A percentile compares a stretch with the other conserved stretches of the same genome.
phyloP scores from a whole-genome alignment of 2,113 vertebrate species.

The Salvator merianae region DNA sequence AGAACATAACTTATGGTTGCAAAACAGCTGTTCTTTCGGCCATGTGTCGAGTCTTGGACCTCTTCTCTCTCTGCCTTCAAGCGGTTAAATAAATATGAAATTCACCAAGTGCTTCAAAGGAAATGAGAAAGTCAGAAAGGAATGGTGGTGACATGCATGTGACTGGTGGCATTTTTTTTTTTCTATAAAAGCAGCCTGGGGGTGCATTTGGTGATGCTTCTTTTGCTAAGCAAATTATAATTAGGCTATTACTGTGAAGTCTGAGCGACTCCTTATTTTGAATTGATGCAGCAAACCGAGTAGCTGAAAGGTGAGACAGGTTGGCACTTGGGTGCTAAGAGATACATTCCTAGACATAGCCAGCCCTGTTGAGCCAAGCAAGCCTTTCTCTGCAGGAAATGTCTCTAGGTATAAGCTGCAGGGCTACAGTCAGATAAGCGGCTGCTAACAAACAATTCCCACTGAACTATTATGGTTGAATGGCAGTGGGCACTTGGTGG shows the following conservation, averaged over 20 bases:
- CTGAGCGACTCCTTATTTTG: conserved; percentile 36
- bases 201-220: conserved; percentile 56
- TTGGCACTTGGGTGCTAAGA: not conserved
- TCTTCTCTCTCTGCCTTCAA: not conserved
- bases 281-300: conserved; percentile 47
- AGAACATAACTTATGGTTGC: not conserved
- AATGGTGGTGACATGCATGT: too few relatives aligned
- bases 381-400: not conserved
- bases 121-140: too few relatives aligned
- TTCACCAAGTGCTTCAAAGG: not conserved
- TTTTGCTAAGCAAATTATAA: conserved; percentile 46
- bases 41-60: not conserved
- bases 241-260: conserved; percentile 39
- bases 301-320: conserved; percentile 26
- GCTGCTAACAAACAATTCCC: not conserved
- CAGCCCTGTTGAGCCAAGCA: not conserved
- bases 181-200: too few relatives aligned
- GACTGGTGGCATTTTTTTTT: too few relatives aligned
- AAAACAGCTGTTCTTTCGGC: not conserved
- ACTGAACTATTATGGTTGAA: not conserved
- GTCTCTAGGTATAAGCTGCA: not conserved
- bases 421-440: not conserved
- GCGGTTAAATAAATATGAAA: conserved; percentile 18
- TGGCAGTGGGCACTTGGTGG: not conserved
- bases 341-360: not conserved